Percentiles rank a stretch among this genome's conserved stretches.
These are phyloP conservation scores for Antennarius striatus DNA, from an alignment of 2,113 vertebrate species.

Conservation along the genomic window DNA sequence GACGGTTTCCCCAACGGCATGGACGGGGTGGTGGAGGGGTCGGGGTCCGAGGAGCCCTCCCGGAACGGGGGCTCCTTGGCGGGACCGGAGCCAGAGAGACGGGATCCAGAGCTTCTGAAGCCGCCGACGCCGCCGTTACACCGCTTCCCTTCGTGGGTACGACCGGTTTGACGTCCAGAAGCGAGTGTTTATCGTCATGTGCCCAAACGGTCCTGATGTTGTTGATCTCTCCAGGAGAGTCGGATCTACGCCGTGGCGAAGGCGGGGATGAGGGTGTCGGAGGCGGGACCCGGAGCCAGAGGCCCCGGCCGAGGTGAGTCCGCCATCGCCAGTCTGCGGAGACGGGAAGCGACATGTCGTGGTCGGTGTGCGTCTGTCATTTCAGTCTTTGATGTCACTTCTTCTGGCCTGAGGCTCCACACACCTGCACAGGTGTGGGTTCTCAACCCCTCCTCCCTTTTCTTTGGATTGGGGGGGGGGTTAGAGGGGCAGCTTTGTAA, in stretches of 20 bases:
- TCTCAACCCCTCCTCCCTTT: constrained; percentile 12
- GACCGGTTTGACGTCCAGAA: neutral
- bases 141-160: constrained; percentile 89
- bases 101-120: constrained; percentile 77
- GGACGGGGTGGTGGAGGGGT: constrained; percentile 79
- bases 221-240: constrained; percentile 81
- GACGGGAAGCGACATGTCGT: constrained; percentile 2
- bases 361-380: constrained; percentile 62
- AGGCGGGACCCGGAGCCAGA: constrained; percentile 74
- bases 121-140: constrained; percentile 89
- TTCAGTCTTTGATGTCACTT: constrained; percentile 74
- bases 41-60: constrained; percentile 31
- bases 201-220: neutral
- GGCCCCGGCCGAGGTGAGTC: constrained; percentile 79
- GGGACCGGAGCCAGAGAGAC: constrained; percentile 70
- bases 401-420: constrained; percentile 61
- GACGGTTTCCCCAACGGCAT: constrained; percentile 79
- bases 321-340: neutral
- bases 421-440: constrained; percentile 78
- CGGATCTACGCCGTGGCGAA: constrained; percentile 90
- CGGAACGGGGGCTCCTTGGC: constrained; percentile 65
- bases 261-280: constrained; percentile 88
- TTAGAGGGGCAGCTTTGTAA: constrained; percentile 62
- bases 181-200: no score
- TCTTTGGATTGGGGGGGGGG: neutral